Percentiles rank a stretch among this genome's conserved stretches.
Conservation (phyloP, 2,888 invertebrate genomes). For the Eupithecia tripunctaria region DNA sequence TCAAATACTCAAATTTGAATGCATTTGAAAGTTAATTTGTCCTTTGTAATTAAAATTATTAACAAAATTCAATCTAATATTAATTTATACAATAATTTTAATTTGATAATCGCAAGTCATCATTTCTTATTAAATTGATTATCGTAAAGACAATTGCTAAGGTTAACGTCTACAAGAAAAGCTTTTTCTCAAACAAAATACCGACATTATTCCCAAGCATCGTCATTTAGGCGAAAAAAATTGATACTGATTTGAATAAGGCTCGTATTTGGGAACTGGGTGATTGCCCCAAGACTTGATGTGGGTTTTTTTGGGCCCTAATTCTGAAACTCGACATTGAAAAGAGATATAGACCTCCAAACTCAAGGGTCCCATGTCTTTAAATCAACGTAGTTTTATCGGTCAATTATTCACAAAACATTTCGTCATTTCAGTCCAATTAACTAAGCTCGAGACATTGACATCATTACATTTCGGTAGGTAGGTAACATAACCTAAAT, state of each 20-base stretch:
- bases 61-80: too few species aligned
- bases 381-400: not conserved
- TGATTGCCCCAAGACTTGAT: constrained; percentile 56
- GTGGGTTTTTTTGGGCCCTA: constrained; percentile 40
- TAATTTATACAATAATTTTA: too few species aligned
- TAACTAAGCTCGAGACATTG: not conserved
- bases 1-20: not conserved
- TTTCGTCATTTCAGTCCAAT: not conserved
- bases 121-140: not conserved
- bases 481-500: not conserved
- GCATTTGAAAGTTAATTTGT: not conserved
- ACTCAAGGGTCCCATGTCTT: too few species aligned
- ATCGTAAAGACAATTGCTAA: constrained; percentile 15
- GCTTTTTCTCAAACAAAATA: constrained; percentile 46
- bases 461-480: not conserved
- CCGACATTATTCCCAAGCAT: constrained; percentile 57
- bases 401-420: not conserved
- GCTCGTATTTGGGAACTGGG: constrained; percentile 65
- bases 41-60: too few species aligned
- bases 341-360: not conserved
- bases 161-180: constrained; percentile 36
- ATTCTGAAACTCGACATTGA: constrained; percentile 41
- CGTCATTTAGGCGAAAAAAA: constrained; percentile 69
- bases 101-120: not conserved
- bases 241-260: constrained; percentile 73